These are phyloP conservation scores for Caenorhabditis remanei DNA, from an alignment of 1,140 invertebrate species.

Conservation along the genomic window DNA sequence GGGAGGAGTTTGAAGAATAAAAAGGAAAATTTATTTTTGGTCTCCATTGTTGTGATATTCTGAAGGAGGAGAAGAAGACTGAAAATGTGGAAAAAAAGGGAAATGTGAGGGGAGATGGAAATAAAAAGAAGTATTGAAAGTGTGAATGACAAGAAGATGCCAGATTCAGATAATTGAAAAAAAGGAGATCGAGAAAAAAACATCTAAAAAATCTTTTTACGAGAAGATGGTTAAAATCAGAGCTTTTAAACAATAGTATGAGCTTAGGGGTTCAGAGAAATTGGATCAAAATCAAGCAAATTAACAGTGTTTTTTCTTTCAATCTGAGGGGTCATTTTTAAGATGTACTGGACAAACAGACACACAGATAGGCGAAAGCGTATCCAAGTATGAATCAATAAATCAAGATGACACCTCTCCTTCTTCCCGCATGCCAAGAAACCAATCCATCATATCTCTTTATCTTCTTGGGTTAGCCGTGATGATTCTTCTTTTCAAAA, in stretches of 20 bases:
- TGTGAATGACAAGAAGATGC: not conserved
- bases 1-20: not conserved
- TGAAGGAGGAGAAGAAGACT: too few species aligned
- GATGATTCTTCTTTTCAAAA: not conserved
- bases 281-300: too few species aligned
- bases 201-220: not conserved
- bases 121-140: too few species aligned
- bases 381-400: not conserved
- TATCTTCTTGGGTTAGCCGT: not conserved
- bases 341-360: not conserved
- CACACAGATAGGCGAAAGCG: too few species aligned
- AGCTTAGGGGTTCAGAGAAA: too few species aligned
- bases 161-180: not conserved
- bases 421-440: not conserved
- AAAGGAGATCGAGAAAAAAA: not conserved
- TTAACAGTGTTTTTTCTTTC: too few species aligned
- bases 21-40: not conserved
- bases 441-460: slow-evolving; percentile 50
- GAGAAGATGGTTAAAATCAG: too few species aligned
- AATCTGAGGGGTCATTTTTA: not conserved
- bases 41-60: not conserved
- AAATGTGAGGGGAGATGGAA: not conserved
- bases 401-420: slow-evolving; percentile 44
- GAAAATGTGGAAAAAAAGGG: not conserved
- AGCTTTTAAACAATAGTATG: too few species aligned